Evolutionary conservation across 2,888 invertebrate species (phyloP).

Genomic region (Yponomeuta evonymella): DNA sequence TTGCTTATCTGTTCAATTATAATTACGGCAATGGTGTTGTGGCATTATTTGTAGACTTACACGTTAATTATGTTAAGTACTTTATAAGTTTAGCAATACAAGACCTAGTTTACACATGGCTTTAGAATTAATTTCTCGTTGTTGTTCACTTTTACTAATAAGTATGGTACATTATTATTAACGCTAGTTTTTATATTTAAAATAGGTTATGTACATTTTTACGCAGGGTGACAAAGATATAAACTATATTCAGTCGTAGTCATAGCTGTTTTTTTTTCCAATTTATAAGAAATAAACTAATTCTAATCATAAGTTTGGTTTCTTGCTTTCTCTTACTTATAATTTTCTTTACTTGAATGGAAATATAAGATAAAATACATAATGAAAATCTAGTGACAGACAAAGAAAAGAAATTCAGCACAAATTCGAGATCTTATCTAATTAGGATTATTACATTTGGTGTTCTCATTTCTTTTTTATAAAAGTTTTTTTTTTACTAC

Average conservation of each 20-base stretch:
- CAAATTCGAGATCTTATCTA: conserved; percentile 9
- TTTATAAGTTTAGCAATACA: conserved; percentile 13
- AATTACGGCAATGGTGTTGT: conserved; percentile 59
- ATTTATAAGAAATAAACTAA: conserved; percentile 27
- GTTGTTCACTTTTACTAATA: conserved; percentile 47
- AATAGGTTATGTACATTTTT: conserved; percentile 27
- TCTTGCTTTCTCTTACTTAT: conserved; percentile 26
- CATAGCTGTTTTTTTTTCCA: conserved; percentile 39
- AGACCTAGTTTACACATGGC: conserved; percentile 47
- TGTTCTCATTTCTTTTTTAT: conserved; percentile 20
- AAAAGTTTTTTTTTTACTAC: conserved; percentile 16
- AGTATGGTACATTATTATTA: conserved; percentile 22
- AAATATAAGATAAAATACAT: conserved; percentile 17
- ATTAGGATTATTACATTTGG: conserved; percentile 36
- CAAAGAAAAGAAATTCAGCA: not conserved
- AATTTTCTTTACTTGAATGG: not conserved
- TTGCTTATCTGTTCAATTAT: conserved; percentile 23
- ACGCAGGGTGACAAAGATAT: conserved; percentile 43
- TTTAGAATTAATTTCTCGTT: conserved; percentile 75
- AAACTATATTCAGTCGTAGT: conserved; percentile 67
- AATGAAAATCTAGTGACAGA: conserved; percentile 14
- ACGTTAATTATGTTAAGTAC: conserved; percentile 17
- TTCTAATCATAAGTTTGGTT: conserved; percentile 35
- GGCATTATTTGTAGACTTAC: conserved; percentile 29
- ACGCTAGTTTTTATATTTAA: conserved; percentile 33